phyloP scores from a whole-genome alignment of 1,140 invertebrate species.

The Drosophila fuyamai region DNA sequence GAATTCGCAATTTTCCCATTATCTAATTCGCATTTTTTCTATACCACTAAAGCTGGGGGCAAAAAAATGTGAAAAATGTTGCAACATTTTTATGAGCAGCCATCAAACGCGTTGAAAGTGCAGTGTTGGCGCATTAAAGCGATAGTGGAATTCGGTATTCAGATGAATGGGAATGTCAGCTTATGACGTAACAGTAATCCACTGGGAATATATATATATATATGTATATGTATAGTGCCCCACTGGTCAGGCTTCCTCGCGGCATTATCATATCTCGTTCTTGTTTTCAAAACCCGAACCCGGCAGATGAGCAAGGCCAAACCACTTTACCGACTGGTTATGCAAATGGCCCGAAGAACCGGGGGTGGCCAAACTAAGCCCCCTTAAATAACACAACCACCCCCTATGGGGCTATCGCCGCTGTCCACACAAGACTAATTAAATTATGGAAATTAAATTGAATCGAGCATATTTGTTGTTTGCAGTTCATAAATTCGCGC shows the following conservation, averaged over 20 bases:
- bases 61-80: constrained; percentile 5
- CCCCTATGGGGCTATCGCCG: background rate
- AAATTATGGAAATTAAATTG: constrained; percentile 76
- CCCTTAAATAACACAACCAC: background rate
- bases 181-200: constrained; percentile 7
- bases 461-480: constrained; percentile 70
- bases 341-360: constrained; percentile 14
- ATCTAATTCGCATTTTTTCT: background rate
- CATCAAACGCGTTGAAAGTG: background rate
- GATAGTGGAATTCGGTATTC: background rate
- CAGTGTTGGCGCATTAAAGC: background rate
- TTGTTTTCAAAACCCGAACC: constrained; percentile 12
- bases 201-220: too few relatives aligned
- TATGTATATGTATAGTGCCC: background rate
- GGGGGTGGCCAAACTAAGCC: background rate
- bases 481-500: constrained; percentile 72
- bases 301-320: constrained; percentile 24
- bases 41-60: background rate
- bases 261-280: constrained; percentile 38
- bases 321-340: constrained; percentile 21
- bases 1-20: background rate
- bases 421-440: constrained; percentile 58
- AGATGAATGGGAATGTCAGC: background rate
- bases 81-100: background rate
- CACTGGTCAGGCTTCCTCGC: background rate